Evolutionary conservation across 1,140 invertebrate genomes (phyloP), one percentile per base, ranked within the genome.

Genomic region (Monomorium pharaonis): DNA sequence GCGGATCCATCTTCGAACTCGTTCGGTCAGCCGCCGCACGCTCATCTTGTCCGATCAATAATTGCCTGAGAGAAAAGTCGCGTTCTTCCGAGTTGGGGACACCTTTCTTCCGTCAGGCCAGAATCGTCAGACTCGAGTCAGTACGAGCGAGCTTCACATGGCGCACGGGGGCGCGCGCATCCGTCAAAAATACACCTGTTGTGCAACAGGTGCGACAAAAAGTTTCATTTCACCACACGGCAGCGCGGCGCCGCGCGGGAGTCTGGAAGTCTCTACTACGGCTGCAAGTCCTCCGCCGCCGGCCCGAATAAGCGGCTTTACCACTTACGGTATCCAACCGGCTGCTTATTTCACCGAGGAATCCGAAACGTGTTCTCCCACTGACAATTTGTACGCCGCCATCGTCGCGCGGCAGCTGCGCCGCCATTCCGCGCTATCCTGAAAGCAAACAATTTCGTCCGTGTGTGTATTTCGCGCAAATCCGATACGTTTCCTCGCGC

Each of bases 121-220:
- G n/a, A n/a, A n/a, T n/a, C n/a, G n/a, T n/a, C n/a, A n/a, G n/a
- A n/a, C n/a, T n/a, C n/a, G n/a, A n/a, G n/a, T n/a, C n/a, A n/a
- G n/a, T n/a, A n/a, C n/a, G n/a, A n/a, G n/a, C n/a, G n/a, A n/a
- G 6, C 42, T 24, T 80, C 21, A 51, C 44, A 67, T 10, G n/a
- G 18, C 18, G 18, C 24, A 18, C 27, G 9, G 47, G 12, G 3
- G 21, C 33, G 18, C 47, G 21, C 49, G 24, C 49, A 60, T 75
- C 44, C 33, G 30, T 76, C 58, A 76, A 77, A 70, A 72, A 16
- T 37, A 62, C 51, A 65, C 47, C 30, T 30, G 37, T 67, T 51
- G 76, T 49, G 88, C 89, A 89, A 89, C 88, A 90, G 85, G 89
- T 90, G 56, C 21, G 63, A 60, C 74, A 70, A 58, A 58, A 65